Evolutionary conservation across 2,888 invertebrate species (phyloP), one percentile per base, ranked within the genome.

Genomic region (Drosophila meridiana): DNA sequence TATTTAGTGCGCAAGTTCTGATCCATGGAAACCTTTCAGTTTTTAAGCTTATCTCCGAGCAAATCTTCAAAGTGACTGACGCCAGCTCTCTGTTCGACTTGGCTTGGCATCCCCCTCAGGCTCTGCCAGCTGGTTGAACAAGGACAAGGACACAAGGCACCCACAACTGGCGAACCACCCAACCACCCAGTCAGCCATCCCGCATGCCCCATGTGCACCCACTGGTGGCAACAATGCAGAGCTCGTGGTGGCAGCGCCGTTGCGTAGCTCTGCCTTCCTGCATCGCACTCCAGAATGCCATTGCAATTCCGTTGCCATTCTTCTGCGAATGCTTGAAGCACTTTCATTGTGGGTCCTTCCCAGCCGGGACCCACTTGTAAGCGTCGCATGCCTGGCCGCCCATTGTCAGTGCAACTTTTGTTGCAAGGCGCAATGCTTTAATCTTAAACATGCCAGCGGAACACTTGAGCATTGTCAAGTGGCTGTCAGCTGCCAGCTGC

Each of bases 381-480:
- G 73, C 82, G 73, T 84, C 66, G 82, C 75, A 75, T 60, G 81
- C 76, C 69, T 70, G 67, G 80, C 68, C 82, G 81, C 81, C 87
- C 82, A 85, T 85, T 85, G 86, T 85, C 86, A 81, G 82, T 83
- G 88, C 82, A 86, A 88, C 86, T 78, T 86, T 88, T 85, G 85
- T 85, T 85, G 83, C 88, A 83, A 78, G 88, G 82, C 88, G 86
- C 76, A 77, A 72, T 75, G 88, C 87, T 87, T 87, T 87, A 87
- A 87, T 87, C 87, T 89, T 87, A 87, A 87, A 87, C 87, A 87
- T 85, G 87, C 87, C 89, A 87, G 82, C 87, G 89, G 89, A 89
- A 87, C 89, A 89, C 87, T 87, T 87, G 87, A 87, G 83, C 69
- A 74, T 83, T 87, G 87, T 87, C 87, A 82, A 87, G 87, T 87